Base-by-base conservation (phyloP, 2,888 invertebrate genomes). In the Ichneumoninae sp. region DNA sequence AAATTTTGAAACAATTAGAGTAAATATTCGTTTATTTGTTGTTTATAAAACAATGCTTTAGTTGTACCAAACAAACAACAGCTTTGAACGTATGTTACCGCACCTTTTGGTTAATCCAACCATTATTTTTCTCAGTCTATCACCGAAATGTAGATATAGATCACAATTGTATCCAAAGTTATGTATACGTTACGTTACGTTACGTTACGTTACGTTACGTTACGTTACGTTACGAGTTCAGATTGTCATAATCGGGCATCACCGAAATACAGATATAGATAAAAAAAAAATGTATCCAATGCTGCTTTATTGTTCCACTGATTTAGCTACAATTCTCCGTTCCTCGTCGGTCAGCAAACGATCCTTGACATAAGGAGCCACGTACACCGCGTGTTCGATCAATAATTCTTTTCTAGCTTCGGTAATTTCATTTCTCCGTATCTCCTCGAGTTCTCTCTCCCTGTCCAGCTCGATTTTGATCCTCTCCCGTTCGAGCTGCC, bases 321-420 rank as follows among this genome's bases (percentile, higher is more conserved):
- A 69, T 57, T 78, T 50, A 4, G 70, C 76, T 13, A 91, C 36
- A 3, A 89, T 82, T 2, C 60, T 73, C n/a, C 83, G 83, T 47
- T 91, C 90, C 3, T 91, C 89, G 0, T 81, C 73, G 1, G 88
- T 89, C 22, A 92, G 69, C 26, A 79, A 79, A 68, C 81, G 50
- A 1, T 71, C 33, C 16, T 63, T 79, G 0, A 88, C 69, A 54
- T 81, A 86, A 63, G 71, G 85, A 0, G 86, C 90, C 2, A 93
- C 86, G 44, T 91, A 89, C 16, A 74, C 63, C 22, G 88, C 89
- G 75, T 93, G 93, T 4, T 84, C 73, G 13, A 85, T 66, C 54
- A 93, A 83, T 50, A 93, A 83, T 40, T 82, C 75, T 81, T 86
- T 88, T 52, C 92, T 89, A 22, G 90, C 89, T 3, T 88, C 86